Percentiles rank a stretch among this genome's conserved stretches.
These are phyloP conservation scores for Dermatophagoides farinae DNA, from an alignment of 1,140 invertebrate genomes.

Conservation along the genomic window DNA sequence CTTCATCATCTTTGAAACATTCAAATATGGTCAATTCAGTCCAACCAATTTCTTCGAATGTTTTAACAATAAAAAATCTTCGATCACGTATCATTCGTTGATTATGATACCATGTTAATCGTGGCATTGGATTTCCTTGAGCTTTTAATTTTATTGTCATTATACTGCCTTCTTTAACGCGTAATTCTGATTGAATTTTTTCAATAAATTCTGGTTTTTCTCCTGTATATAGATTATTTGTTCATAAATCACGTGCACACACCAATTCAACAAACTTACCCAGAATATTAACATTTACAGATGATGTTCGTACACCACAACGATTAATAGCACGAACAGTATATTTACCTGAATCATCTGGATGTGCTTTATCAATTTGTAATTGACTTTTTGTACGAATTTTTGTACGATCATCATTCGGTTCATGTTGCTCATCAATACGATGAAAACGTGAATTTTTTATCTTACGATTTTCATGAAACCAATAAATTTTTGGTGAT, in stretches of 20 bases:
- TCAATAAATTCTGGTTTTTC: slow-evolving; percentile 38
- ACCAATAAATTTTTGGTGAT: slow-evolving; percentile 50
- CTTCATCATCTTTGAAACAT: slow-evolving; percentile 46
- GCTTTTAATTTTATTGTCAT: slow-evolving; percentile 50
- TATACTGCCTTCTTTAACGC: slow-evolving; percentile 38
- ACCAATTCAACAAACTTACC: slow-evolving; percentile 22
- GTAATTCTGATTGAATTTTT: slow-evolving; percentile 40
- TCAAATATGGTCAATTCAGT: slow-evolving; percentile 46
- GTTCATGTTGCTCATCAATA: slow-evolving; percentile 30
- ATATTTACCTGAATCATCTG: slow-evolving; percentile 52
- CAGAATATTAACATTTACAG: slow-evolving; percentile 45
- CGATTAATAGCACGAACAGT: slow-evolving; percentile 52
- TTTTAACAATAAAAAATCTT: slow-evolving; percentile 44
- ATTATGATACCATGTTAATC: slow-evolving; percentile 73
- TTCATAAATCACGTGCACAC: no score
- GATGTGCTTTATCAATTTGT: slow-evolving; percentile 33
- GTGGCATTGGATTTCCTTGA: slow-evolving; percentile 62
- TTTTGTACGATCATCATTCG: slow-evolving; percentile 9
- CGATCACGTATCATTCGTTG: slow-evolving; percentile 47
- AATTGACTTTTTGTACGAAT: slow-evolving; percentile 8
- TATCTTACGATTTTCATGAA: slow-evolving; percentile 45
- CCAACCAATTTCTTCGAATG: slow-evolving; percentile 40
- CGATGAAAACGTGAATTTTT: slow-evolving; percentile 37
- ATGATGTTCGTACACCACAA: slow-evolving; percentile 52
- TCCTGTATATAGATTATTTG: slow-evolving; percentile 15